Evolutionary conservation across 2,797 vertebrate species (phyloP).

Genomic region (Scolopax bukidnonensis): DNA sequence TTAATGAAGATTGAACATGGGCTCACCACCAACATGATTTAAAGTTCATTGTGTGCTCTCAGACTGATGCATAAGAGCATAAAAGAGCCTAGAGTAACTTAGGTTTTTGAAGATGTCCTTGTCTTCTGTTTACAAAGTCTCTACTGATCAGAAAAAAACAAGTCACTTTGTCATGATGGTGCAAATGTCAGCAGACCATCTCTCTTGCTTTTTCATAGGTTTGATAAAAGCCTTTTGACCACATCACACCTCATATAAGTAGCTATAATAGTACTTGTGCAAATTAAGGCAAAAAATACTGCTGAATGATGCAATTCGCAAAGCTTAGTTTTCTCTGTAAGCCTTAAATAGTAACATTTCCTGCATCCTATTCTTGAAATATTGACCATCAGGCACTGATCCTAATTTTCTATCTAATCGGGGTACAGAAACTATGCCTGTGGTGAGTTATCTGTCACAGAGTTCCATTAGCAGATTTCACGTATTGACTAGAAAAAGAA

Average conservation of each 20-base stretch:
- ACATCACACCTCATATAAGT: not conserved
- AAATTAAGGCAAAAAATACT: not conserved
- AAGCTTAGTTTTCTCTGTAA: not conserved
- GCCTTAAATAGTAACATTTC: not conserved
- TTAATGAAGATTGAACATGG: not conserved
- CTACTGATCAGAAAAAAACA: not conserved
- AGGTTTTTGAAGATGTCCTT: not conserved
- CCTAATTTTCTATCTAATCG: not conserved
- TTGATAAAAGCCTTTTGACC: not conserved
- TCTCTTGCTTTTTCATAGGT: not conserved
- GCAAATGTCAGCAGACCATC: not conserved
- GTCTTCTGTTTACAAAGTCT: not conserved
- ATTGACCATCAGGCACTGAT: not conserved
- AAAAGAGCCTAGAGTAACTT: not conserved
- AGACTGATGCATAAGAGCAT: not conserved
- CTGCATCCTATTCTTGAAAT: not conserved
- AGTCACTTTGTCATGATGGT: not conserved
- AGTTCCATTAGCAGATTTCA: slow-evolving; percentile 12
- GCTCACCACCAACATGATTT: not conserved
- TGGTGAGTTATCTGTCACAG: not conserved
- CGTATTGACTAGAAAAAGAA: not conserved
- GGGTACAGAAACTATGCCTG: not conserved
- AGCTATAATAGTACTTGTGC: not conserved
- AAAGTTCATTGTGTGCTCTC: not conserved
- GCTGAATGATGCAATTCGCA: not conserved